Evolutionary conservation across 2,797 vertebrate species (phyloP).

Genomic region (Serranus cabrilla): DNA sequence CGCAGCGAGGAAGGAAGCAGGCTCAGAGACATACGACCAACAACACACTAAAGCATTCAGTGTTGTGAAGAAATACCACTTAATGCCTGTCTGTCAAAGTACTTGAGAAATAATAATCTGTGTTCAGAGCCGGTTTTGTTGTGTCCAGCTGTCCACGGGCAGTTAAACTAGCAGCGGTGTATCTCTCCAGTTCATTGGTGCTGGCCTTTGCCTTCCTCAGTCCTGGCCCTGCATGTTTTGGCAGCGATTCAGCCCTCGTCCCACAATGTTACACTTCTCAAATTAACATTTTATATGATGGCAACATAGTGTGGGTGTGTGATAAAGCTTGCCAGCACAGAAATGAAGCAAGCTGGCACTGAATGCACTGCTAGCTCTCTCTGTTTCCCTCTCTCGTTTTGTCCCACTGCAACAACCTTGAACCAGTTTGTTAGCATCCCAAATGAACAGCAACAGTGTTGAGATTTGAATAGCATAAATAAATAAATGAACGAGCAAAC

Average conservation of each 20-base stretch:
- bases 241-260: slow-evolving; percentile 64
- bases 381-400: slow-evolving; percentile 23
- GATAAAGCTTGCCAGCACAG: slow-evolving; percentile 68
- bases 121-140: slow-evolving; percentile 34
- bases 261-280: slow-evolving; percentile 69
- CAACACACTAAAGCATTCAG: not conserved
- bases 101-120: slow-evolving; percentile 16
- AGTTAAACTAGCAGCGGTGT: slow-evolving; percentile 31
- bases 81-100: slow-evolving; percentile 29
- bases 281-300: slow-evolving; percentile 79
- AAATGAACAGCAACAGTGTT: slow-evolving; percentile 72
- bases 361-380: slow-evolving; percentile 39
- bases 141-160: slow-evolving; percentile 39
- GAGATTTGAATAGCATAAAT: slow-evolving; percentile 84
- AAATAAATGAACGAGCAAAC: slow-evolving; percentile 85
- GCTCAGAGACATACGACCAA: slow-evolving; percentile 1
- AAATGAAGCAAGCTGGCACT: slow-evolving; percentile 76
- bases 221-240: slow-evolving; percentile 65
- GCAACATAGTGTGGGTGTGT: slow-evolving; percentile 61
- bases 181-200: slow-evolving; percentile 53
- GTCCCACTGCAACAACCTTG: slow-evolving; percentile 76
- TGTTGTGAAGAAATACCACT: slow-evolving; percentile 11
- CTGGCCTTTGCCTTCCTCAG: slow-evolving; percentile 53
- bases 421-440: slow-evolving; percentile 82
- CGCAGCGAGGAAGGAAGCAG: not conserved